Evolutionary conservation across 64 coral and sea anemone genomes (phyloP), one percentile per base, ranked within the genome.

Genomic region (Pocillopora damicornis): DNA sequence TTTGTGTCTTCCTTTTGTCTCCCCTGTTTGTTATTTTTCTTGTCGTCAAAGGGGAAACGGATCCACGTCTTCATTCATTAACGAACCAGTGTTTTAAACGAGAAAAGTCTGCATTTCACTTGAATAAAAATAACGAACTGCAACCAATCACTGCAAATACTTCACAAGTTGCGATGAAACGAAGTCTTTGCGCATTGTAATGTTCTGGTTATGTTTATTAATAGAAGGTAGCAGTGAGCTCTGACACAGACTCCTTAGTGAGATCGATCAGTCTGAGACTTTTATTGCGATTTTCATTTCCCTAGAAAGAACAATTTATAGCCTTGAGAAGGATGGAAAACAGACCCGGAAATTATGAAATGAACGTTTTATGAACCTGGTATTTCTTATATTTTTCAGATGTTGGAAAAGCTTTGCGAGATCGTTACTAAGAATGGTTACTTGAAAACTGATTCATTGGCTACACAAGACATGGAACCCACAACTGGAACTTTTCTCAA

Each of bases 401-500:
- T 69, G 63, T 63, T 51, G 34, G 80, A 83, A 68, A 83, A 71
- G 18, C 63, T 83, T 67, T 83, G 80, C 62, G 51, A 69, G 15
- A 42, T 42, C 51, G 37, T 66, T 17, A 18, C 36, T 8, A 37
- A 69, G 37, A 56, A 1, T 51, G 35, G 7, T 83, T 1, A 11
- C 20, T 69, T 15, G 11, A 34, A 37, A 66, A 67, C 2, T 45
- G 34, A 51, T 83, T 42, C 30, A 64, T 26, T 63, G 12, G 13
- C 11, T 2, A 63, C 4, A 63, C 4, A 17, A 9, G 13, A 63
- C 61, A 63, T 13, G 12, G 3, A 63, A 15, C 12, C 67, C 18
- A 71, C 20, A 20, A 71, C 22, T 9, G 20, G n/a, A 71, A 20
- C 22, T 30, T 9, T n/a, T 4, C 25, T 71, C 6, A 71, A 71